Evolutionary conservation across 2,888 invertebrate genomes (phyloP).

Genomic region (Lypha dubia): DNA sequence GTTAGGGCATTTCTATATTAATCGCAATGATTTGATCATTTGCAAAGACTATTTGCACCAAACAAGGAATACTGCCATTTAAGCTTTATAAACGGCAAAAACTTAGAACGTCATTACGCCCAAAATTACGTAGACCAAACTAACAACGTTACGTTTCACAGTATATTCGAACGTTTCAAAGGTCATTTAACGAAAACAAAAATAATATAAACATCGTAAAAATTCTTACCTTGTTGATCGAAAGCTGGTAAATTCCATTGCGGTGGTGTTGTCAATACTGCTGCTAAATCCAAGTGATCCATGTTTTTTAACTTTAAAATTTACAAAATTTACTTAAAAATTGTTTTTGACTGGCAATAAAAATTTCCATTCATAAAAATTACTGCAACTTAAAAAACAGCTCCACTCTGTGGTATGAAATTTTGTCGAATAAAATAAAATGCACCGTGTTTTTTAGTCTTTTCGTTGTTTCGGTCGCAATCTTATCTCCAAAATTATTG

Average conservation of each 20-base stretch:
- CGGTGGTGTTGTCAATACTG: conserved; percentile 78
- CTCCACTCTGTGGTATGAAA: not conserved
- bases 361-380: conserved; percentile 48
- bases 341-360: conserved; percentile 1
- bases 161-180: not conserved
- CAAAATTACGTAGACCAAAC: no score
- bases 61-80: no score
- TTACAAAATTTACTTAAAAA: not conserved
- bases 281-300: conserved; percentile 83
- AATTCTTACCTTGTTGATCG: conserved; percentile 81
- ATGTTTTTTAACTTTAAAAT: conserved; percentile 71
- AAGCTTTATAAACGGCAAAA: no score
- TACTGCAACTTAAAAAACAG: not conserved
- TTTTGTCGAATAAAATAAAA: not conserved
- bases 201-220: not conserved
- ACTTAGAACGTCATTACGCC: no score
- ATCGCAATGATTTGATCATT: no score
- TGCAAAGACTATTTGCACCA: no score
- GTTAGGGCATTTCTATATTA: no score
- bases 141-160: no score
- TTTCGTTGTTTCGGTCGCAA: conserved; percentile 6
- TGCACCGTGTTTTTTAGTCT: not conserved
- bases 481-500: conserved; percentile 54
- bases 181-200: not conserved
- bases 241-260: conserved; percentile 81